phyloP scores from a whole-genome alignment of 92 coral and sea anemone genomes.

The Porites lobata region DNA sequence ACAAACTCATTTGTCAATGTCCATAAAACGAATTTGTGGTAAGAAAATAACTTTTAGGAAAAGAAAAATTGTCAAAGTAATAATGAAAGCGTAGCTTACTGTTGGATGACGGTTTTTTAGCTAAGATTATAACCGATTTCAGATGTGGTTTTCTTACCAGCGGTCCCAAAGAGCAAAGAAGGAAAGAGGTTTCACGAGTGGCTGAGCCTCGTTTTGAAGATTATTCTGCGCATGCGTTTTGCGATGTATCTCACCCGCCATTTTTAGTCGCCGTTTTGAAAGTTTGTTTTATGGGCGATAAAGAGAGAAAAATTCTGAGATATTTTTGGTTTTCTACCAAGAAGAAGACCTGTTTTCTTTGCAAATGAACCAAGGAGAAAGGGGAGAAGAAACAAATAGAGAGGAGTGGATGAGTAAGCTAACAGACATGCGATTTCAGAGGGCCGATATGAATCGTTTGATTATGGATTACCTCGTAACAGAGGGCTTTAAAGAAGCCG shows the following conservation, averaged over 20 bases:
- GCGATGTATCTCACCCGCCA: slow-evolving; percentile 2
- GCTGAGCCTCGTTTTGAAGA: slow-evolving; percentile 70
- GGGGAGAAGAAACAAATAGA: slow-evolving; percentile 84
- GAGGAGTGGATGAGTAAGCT: slow-evolving; percentile 98
- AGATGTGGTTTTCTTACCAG: slow-evolving; percentile 6
- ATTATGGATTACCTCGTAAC: slow-evolving; percentile 99
- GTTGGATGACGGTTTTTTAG: not conserved
- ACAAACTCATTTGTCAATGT: not conserved
- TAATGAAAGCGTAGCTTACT: not conserved
- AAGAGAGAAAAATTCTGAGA: not conserved
- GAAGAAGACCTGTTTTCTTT: slow-evolving; percentile 23
- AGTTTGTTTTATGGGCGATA: slow-evolving; percentile 7
- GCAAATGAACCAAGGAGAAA: slow-evolving; percentile 93
- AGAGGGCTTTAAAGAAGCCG: slow-evolving; percentile 99
- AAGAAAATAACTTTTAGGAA: not conserved
- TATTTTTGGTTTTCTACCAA: slow-evolving; percentile 1
- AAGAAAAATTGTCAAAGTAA: not conserved
- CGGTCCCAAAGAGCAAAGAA: slow-evolving; percentile 50
- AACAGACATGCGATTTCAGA: slow-evolving; percentile 84
- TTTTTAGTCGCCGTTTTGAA: slow-evolving; percentile 62
- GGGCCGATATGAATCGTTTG: slow-evolving; percentile 97
- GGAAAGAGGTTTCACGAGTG: slow-evolving; percentile 50
- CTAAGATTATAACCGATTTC: slow-evolving; percentile 17
- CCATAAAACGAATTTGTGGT: not conserved
- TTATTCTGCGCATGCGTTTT: not conserved